A percentile compares a stretch with the other conserved stretches of the same genome.
Conservation (phyloP, 2,797 vertebrate genomes). For the Silurus lanzhouensis region DNA sequence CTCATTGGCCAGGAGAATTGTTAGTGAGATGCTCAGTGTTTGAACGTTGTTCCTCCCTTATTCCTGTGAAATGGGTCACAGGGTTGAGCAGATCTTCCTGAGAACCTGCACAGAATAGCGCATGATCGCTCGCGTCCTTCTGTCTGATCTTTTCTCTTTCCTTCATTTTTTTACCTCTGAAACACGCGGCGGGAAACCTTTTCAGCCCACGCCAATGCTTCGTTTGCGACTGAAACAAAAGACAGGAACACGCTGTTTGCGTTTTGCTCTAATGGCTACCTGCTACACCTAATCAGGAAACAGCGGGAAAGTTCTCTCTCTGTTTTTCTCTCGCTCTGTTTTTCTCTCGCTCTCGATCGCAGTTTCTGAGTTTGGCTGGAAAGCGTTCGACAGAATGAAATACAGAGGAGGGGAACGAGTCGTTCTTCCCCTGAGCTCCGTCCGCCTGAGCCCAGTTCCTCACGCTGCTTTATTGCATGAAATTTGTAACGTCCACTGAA, state of each 20-base stretch:
- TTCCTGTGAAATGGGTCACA: neutral
- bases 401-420: neutral
- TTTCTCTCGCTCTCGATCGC: constrained; percentile 32
- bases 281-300: constrained; percentile 41
- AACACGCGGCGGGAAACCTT: constrained; percentile 24
- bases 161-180: constrained; percentile 2
- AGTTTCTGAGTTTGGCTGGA: constrained; percentile 55
- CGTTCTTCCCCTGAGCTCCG: neutral
- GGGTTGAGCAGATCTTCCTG: neutral
- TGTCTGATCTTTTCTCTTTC: neutral
- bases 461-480: neutral
- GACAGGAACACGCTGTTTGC: constrained; percentile 56
- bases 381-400: constrained; percentile 17
- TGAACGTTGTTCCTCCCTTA: neutral
- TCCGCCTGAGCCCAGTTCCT: constrained; percentile 17
- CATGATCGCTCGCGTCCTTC: neutral
- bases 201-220: constrained; percentile 21
- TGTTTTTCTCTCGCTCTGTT: neutral
- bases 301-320: constrained; percentile 46
- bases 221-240: constrained; percentile 52
- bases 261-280: constrained; percentile 54
- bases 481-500: neutral
- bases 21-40: neutral
- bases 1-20: constrained; percentile 12
- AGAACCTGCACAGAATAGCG: neutral